A percentile compares a stretch with the other conserved stretches of the same genome.
phyloP scores from a whole-genome alignment of 2,888 invertebrate species.

The Leptopilina syphax region DNA sequence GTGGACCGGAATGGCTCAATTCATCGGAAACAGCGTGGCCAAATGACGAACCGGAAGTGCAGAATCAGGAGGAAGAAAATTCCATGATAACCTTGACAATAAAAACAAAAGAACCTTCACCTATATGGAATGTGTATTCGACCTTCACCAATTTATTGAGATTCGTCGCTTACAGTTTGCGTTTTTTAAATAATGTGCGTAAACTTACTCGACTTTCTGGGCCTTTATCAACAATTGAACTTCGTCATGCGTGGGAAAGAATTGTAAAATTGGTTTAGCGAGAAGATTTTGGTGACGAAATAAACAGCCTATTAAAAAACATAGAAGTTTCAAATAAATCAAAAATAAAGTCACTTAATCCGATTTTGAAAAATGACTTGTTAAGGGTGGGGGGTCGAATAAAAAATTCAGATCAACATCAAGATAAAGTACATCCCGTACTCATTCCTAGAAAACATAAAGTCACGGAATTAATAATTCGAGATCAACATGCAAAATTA shows the following conservation, averaged over 20 bases:
- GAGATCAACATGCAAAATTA: neutral
- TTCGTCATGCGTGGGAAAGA: neutral
- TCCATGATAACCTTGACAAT: conserved; percentile 4
- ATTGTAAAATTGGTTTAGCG: neutral
- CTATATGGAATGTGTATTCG: neutral
- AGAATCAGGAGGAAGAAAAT: neutral
- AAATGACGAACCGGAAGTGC: neutral
- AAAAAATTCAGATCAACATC: neutral
- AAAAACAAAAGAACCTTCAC: neutral
- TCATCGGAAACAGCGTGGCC: neutral
- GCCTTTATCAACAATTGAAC: neutral
- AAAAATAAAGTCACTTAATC: neutral
- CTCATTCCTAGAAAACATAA: neutral
- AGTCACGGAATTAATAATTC: neutral
- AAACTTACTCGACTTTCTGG: neutral
- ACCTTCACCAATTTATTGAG: neutral
- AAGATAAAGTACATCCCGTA: neutral
- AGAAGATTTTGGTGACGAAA: neutral
- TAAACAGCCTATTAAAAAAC: neutral
- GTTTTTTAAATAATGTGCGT: neutral
- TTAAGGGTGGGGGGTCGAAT: conserved; percentile 1
- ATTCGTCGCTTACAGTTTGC: neutral
- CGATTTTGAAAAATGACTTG: neutral
- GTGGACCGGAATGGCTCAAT: neutral
- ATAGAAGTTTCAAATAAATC: neutral